Percentiles rank a stretch among this genome's conserved stretches.
These are phyloP conservation scores for Drosophila stalkeri DNA, from an alignment of 2,888 invertebrate genomes.

Conservation along the genomic window DNA sequence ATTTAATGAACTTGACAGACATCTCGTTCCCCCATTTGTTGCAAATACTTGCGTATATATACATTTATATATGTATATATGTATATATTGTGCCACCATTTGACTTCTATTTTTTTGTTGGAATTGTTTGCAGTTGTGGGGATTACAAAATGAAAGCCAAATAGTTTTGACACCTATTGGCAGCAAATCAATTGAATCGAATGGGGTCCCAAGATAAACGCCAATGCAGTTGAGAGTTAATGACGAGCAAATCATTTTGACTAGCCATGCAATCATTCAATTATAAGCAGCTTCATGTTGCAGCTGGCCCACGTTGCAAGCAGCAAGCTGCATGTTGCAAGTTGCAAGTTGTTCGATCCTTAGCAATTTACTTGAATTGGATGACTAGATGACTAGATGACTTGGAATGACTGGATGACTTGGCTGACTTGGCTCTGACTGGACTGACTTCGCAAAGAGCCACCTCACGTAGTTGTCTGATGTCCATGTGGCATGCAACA, in stretches of 20 bases:
- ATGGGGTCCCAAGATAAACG: constrained; percentile 36
- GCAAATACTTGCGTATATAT: constrained; percentile 26
- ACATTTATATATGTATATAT: neutral
- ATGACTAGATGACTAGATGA: constrained; percentile 58
- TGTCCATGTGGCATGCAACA: constrained; percentile 51
- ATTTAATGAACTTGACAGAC: constrained; percentile 77
- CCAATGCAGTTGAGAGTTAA: constrained; percentile 53
- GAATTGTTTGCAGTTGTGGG: neutral
- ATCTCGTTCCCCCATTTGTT: constrained; percentile 47
- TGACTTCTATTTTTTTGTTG: neutral
- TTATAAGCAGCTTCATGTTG: constrained; percentile 66
- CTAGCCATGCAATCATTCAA: constrained; percentile 76
- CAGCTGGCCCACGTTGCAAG: constrained; percentile 22
- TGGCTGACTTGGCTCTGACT: constrained; percentile 39
- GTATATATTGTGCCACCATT: neutral
- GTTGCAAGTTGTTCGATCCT: constrained; percentile 28
- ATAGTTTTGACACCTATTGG: constrained; percentile 75
- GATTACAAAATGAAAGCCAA: constrained; percentile 36
- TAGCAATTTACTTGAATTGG: constrained; percentile 70
- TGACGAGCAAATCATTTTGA: constrained; percentile 74
- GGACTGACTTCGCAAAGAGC: constrained; percentile 34
- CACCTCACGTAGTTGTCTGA: constrained; percentile 60
- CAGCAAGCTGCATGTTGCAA: constrained; percentile 11
- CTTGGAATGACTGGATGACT: constrained; percentile 33
- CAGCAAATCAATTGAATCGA: constrained; percentile 61